Evolutionary conservation across 2,888 invertebrate genomes (phyloP), one percentile per base, ranked within the genome.

Genomic region (Stramonita haemastoma): DNA sequence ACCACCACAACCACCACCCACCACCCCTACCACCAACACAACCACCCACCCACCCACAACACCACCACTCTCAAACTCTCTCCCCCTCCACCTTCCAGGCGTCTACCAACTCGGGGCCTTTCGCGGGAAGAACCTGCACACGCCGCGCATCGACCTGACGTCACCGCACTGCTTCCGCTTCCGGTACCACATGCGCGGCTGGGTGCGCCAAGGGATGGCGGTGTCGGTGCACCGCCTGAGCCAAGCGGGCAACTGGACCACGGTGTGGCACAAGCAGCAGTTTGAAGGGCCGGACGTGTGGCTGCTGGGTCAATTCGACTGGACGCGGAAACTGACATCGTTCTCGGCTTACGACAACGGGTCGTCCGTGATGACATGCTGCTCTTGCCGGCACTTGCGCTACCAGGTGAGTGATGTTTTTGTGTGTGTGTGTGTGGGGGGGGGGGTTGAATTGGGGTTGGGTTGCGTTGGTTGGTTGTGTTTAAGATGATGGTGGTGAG

Each of bases 121-220:
- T n/a, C 22, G 90, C 26, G 90, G 90, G 0, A 92, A 89, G 6
- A 89, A 89, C 22, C 60, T 94, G n/a, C 90, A 89, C 70, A 91
- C 93, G 8, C 94, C 95, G 0, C 89, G 89, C 46, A 93, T 94
- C 73, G 90, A 90, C 81, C 57, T 92, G 0, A 89, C 29, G 4
- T 89, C 91, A n/a, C 89, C 93, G 29, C 91, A 93, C 26, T 95
- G 95, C 90, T 81, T 94, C 15, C 92, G 94, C n/a, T 95, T 95
- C 90, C 92, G 91, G 57, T 94, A 94, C 89, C 93, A 94, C 90
- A 91, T 93, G 77, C 91, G 94, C 36, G 94, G 94, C 8, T 87
- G 89, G 11, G 90, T 92, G 13, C 84, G 86, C 1, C 84, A 91
- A 13, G 93, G 93, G 0, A 79, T 94, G 70, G 46, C 89, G 13